Conservation (phyloP, 2,888 invertebrate species). For the Cataglyphis cursor region DNA sequence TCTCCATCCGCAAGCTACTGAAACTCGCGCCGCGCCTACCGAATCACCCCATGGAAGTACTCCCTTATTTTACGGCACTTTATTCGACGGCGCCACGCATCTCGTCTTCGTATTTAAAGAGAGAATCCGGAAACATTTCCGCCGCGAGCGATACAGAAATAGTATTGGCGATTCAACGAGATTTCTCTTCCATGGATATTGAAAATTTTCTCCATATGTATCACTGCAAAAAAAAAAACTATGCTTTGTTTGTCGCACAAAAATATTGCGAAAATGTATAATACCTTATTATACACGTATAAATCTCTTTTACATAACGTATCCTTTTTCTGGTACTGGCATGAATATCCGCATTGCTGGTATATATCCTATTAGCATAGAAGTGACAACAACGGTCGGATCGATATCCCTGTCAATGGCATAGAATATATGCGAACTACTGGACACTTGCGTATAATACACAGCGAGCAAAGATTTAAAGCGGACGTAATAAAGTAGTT, state of each 20-base stretch:
- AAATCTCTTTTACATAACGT: constrained; percentile 10
- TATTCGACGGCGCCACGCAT: constrained; percentile 69
- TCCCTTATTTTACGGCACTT: constrained; percentile 78
- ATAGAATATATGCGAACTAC: constrained; percentile 43
- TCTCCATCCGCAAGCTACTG: constrained; percentile 79
- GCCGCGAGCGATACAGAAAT: neutral
- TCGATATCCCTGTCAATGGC: constrained; percentile 50
- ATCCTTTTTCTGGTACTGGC: constrained; percentile 41
- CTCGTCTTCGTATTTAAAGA: constrained; percentile 73
- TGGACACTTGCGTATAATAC: constrained; percentile 33
- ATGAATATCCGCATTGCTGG: constrained; percentile 36
- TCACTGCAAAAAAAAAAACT: neutral
- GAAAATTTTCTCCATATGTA: neutral
- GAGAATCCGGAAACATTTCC: constrained; percentile 47
- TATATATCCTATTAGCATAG: constrained; percentile 45
- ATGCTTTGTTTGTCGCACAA: neutral
- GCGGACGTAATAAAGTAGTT: constrained; percentile 45
- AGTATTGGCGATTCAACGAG: constrained; percentile 11
- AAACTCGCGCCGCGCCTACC: constrained; percentile 79
- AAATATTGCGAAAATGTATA: neutral
- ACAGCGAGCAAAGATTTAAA: constrained; percentile 41
- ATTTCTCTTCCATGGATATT: neutral
- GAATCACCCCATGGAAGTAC: constrained; percentile 75
- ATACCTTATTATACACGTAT: neutral
- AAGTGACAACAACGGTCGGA: constrained; percentile 49